Percentiles rank a stretch among this genome's conserved stretches.
These are phyloP conservation scores for Corythoichthys intestinalis DNA, from an alignment of 2,113 vertebrate genomes.

Conservation along the genomic window DNA sequence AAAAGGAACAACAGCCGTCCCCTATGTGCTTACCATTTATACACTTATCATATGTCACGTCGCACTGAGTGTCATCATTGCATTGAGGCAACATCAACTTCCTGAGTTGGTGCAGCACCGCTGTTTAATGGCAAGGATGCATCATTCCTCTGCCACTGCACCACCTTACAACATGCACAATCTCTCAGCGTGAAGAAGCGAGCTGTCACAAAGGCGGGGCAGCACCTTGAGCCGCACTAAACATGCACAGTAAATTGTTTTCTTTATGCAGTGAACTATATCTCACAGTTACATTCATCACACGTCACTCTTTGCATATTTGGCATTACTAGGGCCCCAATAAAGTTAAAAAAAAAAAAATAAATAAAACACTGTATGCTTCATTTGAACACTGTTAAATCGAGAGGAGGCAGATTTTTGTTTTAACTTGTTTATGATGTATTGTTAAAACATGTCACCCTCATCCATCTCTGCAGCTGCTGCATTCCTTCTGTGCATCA, in stretches of 20 bases:
- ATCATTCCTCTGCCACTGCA: conserved; percentile 51
- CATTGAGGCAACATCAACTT: conserved; percentile 44
- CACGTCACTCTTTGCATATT: background rate
- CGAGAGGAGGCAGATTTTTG: conserved; percentile 1
- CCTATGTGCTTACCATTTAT: conserved; percentile 45
- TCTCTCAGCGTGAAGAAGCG: conserved; percentile 52
- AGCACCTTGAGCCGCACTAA: conserved; percentile 33
- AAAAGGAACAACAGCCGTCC: conserved; percentile 18
- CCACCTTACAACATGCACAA: conserved; percentile 33
- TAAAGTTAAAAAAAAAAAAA: background rate
- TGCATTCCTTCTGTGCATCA: conserved; percentile 9
- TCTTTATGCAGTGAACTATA: conserved; percentile 23
- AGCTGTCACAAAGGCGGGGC: conserved; percentile 45
- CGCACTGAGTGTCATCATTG: conserved; percentile 44
- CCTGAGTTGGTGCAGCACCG: conserved; percentile 39
- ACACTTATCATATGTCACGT: conserved; percentile 60
- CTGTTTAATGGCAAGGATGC: conserved; percentile 49
- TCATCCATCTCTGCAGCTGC: conserved; percentile 9
- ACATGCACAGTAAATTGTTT: conserved; percentile 24
- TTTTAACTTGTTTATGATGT: background rate
- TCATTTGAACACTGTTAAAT: background rate
- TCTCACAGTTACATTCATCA: conserved; percentile 27
- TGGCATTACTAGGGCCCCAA: background rate
- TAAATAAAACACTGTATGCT: background rate
- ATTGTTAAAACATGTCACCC: background rate